Conservation (phyloP, 2,888 invertebrate species). For the Magallana nippona region DNA sequence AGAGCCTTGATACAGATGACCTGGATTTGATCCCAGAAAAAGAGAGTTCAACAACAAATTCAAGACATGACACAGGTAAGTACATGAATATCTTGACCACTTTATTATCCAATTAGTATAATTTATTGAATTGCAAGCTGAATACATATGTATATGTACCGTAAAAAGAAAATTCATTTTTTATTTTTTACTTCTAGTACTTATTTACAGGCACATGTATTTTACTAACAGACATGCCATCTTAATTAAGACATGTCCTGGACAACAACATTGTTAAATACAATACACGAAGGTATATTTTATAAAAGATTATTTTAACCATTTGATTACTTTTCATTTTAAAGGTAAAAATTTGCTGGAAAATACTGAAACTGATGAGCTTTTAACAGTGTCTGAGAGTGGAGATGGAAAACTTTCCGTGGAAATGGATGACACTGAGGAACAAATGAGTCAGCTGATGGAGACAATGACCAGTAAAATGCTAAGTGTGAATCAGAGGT, state of each 20-base stretch:
- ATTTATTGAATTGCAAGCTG: background rate
- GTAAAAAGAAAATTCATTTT: no score
- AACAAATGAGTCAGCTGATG: slow-evolving; percentile 44
- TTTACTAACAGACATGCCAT: no score
- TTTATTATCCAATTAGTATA: no score
- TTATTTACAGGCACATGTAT: no score
- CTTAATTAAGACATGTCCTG: no score
- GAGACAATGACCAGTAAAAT: slow-evolving; percentile 51
- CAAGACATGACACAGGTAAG: background rate
- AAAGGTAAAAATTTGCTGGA: slow-evolving; percentile 3
- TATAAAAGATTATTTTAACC: no score
- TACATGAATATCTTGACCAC: background rate
- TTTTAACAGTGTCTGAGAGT: background rate
- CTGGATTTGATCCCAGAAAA: slow-evolving; percentile 25
- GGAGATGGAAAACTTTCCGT: background rate
- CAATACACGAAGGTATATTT: no score
- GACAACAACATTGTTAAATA: background rate
- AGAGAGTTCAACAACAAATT: background rate
- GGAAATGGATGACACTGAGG: slow-evolving; percentile 39
- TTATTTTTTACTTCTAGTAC: no score
- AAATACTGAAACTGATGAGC: slow-evolving; percentile 16
- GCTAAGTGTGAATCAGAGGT: slow-evolving; percentile 43
- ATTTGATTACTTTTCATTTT: background rate
- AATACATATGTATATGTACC: background rate
- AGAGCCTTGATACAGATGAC: slow-evolving; percentile 13